phyloP scores from a whole-genome alignment of 1,140 invertebrate species.

The Brevipalpus yothersi region DNA sequence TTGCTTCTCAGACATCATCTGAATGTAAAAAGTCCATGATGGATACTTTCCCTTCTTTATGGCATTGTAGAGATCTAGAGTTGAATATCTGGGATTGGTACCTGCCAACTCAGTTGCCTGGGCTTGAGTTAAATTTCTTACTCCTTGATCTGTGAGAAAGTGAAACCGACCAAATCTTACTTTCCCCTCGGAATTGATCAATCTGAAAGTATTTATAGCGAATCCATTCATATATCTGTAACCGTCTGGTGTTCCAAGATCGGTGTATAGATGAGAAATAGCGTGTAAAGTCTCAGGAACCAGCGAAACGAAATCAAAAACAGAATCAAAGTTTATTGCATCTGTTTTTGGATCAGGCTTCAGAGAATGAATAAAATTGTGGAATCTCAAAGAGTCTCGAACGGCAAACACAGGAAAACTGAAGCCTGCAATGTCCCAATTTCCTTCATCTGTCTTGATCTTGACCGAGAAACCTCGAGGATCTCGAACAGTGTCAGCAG shows the following conservation, averaged over 20 bases:
- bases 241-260: slow-evolving; percentile 81
- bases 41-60: slow-evolving; percentile 55
- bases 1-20: slow-evolving; percentile 31
- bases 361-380: slow-evolving; percentile 63
- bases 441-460: slow-evolving; percentile 85
- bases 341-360: slow-evolving; percentile 69
- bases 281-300: slow-evolving; percentile 42
- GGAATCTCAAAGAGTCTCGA: slow-evolving; percentile 32
- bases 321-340: slow-evolving; percentile 68
- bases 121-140: slow-evolving; percentile 41
- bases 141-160: slow-evolving; percentile 55
- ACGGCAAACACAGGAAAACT: slow-evolving; percentile 93
- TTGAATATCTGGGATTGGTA: slow-evolving; percentile 61
- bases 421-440: slow-evolving; percentile 87
- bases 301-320: slow-evolving; percentile 54
- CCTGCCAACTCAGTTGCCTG: slow-evolving; percentile 26
- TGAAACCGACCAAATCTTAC: slow-evolving; percentile 77
- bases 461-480: slow-evolving; percentile 82
- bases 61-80: slow-evolving; percentile 63
- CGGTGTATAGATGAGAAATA: slow-evolving; percentile 57
- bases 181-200: slow-evolving; percentile 53
- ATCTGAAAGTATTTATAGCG: slow-evolving; percentile 79
- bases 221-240: slow-evolving; percentile 83
- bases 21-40: slow-evolving; percentile 45
- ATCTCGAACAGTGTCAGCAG: slow-evolving; percentile 65